Percentiles rank a stretch among this genome's conserved stretches.
Evolutionary conservation across 2,888 invertebrate species (phyloP).

Genomic region (Apocheima hispidaria): DNA sequence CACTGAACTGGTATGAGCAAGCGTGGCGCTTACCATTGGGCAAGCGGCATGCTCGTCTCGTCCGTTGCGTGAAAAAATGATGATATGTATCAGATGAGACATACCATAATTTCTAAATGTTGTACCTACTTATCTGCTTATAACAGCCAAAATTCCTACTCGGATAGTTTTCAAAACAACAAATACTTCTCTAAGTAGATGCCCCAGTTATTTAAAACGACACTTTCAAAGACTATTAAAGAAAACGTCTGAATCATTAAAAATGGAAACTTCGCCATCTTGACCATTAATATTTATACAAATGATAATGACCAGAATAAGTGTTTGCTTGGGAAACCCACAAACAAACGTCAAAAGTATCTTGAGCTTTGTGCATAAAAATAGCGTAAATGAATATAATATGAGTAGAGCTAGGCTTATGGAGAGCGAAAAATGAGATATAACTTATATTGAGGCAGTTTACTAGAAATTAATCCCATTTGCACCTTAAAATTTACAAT

Average conservation of each 20-base stretch:
- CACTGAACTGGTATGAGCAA: too few relatives aligned
- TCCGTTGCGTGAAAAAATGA: too few relatives aligned
- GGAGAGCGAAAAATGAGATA: conserved; percentile 48
- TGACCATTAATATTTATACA: conserved; percentile 30
- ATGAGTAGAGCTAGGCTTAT: conserved; percentile 33
- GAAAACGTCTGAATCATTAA: conserved; percentile 27
- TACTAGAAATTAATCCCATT: background rate
- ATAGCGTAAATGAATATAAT: conserved; percentile 46
- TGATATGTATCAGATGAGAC: too few relatives aligned
- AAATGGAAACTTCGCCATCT: conserved; percentile 15
- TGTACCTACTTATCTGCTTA: too few relatives aligned
- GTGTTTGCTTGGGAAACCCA: conserved; percentile 8
- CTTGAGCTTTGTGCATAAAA: conserved; percentile 37
- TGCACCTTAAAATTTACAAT: background rate
- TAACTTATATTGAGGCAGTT: conserved; percentile 36
- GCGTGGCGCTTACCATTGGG: too few relatives aligned
- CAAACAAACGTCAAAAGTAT: conserved; percentile 31
- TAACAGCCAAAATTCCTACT: too few relatives aligned
- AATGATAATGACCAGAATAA: conserved; percentile 33
- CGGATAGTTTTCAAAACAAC: background rate
- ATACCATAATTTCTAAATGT: too few relatives aligned
- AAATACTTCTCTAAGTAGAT: background rate
- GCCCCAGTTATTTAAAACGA: conserved; percentile 1
- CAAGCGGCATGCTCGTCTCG: too few relatives aligned
- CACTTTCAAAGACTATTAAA: conserved; percentile 19